Evolutionary conservation across 2,888 invertebrate genomes (phyloP), one percentile per base, ranked within the genome.

Genomic region (Zygothrica quintamaculata): DNA sequence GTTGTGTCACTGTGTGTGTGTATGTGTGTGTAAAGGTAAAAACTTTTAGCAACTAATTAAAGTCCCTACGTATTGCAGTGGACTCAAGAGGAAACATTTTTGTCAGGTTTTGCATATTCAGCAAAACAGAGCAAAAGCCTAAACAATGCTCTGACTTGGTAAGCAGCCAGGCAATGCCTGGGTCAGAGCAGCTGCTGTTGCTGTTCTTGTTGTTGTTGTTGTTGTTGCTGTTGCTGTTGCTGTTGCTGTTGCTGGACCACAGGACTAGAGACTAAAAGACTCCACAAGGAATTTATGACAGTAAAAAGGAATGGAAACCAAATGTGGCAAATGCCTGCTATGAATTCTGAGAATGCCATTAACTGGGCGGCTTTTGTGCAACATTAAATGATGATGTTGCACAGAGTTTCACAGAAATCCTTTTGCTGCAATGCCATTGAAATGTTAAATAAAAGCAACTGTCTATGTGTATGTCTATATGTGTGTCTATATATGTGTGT

Each of bases 301-400:
- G 42, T n/a, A n/a, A 56, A 29, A 53, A 40, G 22, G 25, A 22
- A 22, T 22, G 12, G 25, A 6, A 40, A 12, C 44, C 56, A 58
- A 62, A 74, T 74, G 69, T 74, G 70, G 75, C 71, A 59, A 69
- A 74, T 68, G 74, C 47, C 74, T 55, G 55, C 70, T 16, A 74
- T 74, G 71, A 62, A 69, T 74, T 69, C 55, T 39, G 55, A 47
- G 42, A 69, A 62, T 58, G 55, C 51, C 62, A 71, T 51, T 70
- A 70, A 60, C 47, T 58, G 47, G 52, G 43, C 56, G 43, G 40
- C 47, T 40, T 34, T 18, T 43, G 51, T 18, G 42, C 56, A 33
- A 26, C 74, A 57, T 46, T 37, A 43, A 74, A 74, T 74, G 74
- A 67, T 70, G 66, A 65, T 72, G 73, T 70, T 58, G 46, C 53